Percentiles rank a stretch among this genome's conserved stretches.
Evolutionary conservation across 1,140 invertebrate genomes (phyloP).

Genomic region (Drosophila mojavensis): DNA sequence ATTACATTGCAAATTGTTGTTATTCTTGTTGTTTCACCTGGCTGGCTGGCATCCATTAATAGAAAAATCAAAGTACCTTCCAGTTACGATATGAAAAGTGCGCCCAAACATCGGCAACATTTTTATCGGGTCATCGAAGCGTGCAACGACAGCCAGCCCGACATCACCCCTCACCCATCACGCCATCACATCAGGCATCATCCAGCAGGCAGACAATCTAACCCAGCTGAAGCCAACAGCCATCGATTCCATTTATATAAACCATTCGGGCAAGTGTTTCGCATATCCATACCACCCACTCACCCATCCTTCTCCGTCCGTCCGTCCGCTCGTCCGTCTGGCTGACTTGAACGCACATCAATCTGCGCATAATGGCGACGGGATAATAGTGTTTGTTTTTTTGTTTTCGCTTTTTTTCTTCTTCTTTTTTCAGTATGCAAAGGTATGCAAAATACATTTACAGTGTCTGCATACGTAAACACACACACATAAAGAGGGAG

Average conservation of each 20-base stretch:
- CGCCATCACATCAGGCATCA: too few relatives aligned
- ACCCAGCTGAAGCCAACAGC: not conserved
- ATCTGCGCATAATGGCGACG: slow-evolving; percentile 71
- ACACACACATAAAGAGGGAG: not conserved
- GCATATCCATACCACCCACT: not conserved
- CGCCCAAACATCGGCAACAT: slow-evolving; percentile 43
- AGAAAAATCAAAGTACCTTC: slow-evolving; percentile 44
- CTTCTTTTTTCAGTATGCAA: slow-evolving; percentile 48
- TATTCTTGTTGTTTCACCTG: slow-evolving; percentile 59
- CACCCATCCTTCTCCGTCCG: not conserved
- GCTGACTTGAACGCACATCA: slow-evolving; percentile 61
- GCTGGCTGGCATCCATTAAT: slow-evolving; percentile 30
- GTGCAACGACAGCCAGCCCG: slow-evolving; percentile 45
- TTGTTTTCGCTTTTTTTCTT: too few relatives aligned
- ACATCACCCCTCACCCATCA: too few relatives aligned
- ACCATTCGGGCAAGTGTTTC: slow-evolving; percentile 32
- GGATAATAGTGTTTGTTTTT: slow-evolving; percentile 74
- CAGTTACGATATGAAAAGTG: slow-evolving; percentile 40
- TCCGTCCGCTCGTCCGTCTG: not conserved
- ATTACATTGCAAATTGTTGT: slow-evolving; percentile 35
- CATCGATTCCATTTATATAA: slow-evolving; percentile 31
- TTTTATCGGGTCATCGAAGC: slow-evolving; percentile 68
- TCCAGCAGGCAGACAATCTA: slow-evolving; percentile 17
- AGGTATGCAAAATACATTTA: slow-evolving; percentile 68
- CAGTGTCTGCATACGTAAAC: slow-evolving; percentile 38